A percentile compares a stretch with the other conserved stretches of the same genome.
phyloP scores from a whole-genome alignment of 2,797 vertebrate genomes.

The Linurgus olivaceus region DNA sequence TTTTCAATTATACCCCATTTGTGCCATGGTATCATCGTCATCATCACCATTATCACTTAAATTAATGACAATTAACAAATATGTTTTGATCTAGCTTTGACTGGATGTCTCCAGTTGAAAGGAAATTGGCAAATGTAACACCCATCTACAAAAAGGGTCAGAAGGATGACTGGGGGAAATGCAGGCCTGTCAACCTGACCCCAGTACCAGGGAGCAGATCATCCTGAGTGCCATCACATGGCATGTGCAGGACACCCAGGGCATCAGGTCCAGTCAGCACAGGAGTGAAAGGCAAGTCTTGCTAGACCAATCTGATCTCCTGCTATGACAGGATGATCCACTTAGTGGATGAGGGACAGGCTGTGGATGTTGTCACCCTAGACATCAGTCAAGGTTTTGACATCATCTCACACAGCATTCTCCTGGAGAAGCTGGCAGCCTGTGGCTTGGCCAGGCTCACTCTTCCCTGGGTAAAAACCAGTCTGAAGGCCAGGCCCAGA shows the following conservation, averaged over 20 bases:
- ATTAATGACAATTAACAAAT: neutral
- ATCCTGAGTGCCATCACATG: neutral
- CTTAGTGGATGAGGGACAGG: neutral
- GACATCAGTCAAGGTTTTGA: neutral
- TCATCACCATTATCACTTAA: neutral
- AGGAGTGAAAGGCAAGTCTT: neutral
- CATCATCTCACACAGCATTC: neutral
- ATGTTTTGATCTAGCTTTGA: neutral
- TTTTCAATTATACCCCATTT: neutral
- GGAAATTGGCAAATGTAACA: neutral
- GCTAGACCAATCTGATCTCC: neutral
- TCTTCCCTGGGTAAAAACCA: neutral
- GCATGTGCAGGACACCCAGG: neutral
- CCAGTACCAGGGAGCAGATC: neutral
- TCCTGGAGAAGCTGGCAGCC: neutral
- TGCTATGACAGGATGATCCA: neutral
- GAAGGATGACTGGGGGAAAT: neutral
- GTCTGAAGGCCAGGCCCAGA: neutral
- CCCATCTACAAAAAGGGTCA: neutral
- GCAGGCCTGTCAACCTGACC: neutral
- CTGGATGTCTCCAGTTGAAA: neutral
- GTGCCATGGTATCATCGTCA: neutral
- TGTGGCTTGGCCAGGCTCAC: neutral
- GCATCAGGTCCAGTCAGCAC: neutral
- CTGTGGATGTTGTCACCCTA: too few species aligned